Evolutionary conservation across 2,888 invertebrate genomes (phyloP), one percentile per base, ranked within the genome.

Genomic region (Aproaerema taeniolella): DNA sequence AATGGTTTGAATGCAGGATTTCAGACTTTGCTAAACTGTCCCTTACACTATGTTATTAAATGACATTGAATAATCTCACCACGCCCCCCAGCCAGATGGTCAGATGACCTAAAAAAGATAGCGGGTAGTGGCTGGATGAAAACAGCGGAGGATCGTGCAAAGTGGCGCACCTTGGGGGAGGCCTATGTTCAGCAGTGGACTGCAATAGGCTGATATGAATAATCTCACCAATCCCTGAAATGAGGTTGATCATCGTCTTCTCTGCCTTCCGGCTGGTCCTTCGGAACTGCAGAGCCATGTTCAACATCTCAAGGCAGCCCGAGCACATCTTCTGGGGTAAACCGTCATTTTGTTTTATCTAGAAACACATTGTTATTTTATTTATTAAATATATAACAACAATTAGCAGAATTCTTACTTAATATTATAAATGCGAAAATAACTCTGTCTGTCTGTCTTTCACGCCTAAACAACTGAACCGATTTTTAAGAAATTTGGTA

Each of bases 261-360:
- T 79, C 65, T 0, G 78, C 60, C 40, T 66, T 75, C 8, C 55
- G 58, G 32, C 78, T 67, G 0, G 52, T 71, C 9, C 60, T 53
- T 17, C 81, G 55, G 39, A 81, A 80, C 31, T 70, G 64, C 5
- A 81, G 38, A 0, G 67, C 67, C 0, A 46, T 39, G 26, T 70
- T 65, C 43, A 78, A 52, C 0, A 50, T 49, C 7, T 69, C 58
- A 20, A 67, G 39, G 29, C 81, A 81, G 4, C 50, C 47, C 0
- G 53, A 38, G 38, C 81, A 81, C n/a, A 81, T 79, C 43, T 67
- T 69, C 46, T 81, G 80, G 1, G 81, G 74, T 0, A 81, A 43
- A 0, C 79, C 75, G 42, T 81, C 81, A 9, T 79, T 60, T 31
- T 52, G 49, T 58, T 61, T 75, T 8, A 81, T 78, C 80, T 80